phyloP scores from a whole-genome alignment of 1,140 invertebrate species.

The Notospermus geniculatus region DNA sequence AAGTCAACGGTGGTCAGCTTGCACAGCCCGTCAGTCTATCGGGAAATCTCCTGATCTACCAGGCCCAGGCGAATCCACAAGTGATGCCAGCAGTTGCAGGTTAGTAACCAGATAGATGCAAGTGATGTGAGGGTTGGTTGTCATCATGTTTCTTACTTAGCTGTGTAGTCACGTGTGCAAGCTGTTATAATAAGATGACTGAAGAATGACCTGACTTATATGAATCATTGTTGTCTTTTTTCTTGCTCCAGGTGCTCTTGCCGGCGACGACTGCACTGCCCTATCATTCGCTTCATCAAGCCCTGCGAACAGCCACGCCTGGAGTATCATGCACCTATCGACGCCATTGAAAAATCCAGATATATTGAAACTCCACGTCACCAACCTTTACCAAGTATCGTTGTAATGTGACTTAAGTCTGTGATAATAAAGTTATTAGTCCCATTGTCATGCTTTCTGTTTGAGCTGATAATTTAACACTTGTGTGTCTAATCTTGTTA shows the following conservation, averaged over 20 bases:
- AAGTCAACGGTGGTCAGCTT: slow-evolving; percentile 30
- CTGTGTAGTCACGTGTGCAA: background rate
- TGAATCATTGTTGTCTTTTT: background rate
- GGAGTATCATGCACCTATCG: slow-evolving; percentile 17
- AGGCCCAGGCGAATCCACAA: slow-evolving; percentile 23
- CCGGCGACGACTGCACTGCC: slow-evolving; percentile 21
- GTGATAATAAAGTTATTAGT: slow-evolving; percentile 17
- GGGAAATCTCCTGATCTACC: slow-evolving; percentile 30
- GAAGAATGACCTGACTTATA: background rate
- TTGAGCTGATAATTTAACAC: too few relatives aligned
- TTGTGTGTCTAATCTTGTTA: too few relatives aligned
- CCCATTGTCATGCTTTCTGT: too few relatives aligned
- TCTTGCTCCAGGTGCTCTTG: slow-evolving; percentile 25
- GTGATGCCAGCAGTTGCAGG: slow-evolving; percentile 34
- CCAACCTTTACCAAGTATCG: slow-evolving; percentile 9
- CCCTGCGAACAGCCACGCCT: slow-evolving; percentile 1
- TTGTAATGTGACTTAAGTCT: background rate
- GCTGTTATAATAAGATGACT: background rate
- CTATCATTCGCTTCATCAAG: slow-evolving; percentile 12
- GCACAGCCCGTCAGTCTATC: slow-evolving; percentile 25
- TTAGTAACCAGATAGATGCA: slow-evolving; percentile 16
- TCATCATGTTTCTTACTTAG: background rate
- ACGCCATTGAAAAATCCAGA: slow-evolving; percentile 7
- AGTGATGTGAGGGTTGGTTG: background rate
- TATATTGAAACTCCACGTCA: slow-evolving; percentile 14